These are phyloP conservation scores for Bolborhynchus lineola DNA, from an alignment of 2,113 vertebrate species.

Conservation along the genomic window DNA sequence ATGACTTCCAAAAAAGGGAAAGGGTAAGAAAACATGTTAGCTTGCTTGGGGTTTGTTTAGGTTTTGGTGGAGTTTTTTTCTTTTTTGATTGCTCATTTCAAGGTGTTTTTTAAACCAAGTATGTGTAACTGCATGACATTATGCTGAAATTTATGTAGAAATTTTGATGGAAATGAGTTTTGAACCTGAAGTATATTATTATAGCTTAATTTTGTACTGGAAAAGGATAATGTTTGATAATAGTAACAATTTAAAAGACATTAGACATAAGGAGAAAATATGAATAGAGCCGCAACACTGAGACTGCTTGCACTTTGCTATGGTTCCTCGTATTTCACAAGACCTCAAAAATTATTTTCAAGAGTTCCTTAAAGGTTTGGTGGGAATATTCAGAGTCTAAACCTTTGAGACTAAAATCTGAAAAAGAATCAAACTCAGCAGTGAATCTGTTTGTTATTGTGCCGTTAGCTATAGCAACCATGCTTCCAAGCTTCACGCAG, in stretches of 20 bases:
- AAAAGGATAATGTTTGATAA: neutral
- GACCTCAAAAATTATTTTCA: neutral
- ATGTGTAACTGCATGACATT: neutral
- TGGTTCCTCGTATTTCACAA: neutral
- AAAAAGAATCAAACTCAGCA: neutral
- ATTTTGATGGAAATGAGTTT: neutral
- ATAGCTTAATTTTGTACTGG: neutral
- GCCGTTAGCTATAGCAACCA: neutral
- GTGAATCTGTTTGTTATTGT: neutral
- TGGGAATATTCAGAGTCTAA: neutral
- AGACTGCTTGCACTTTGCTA: neutral
- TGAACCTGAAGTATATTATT: neutral
- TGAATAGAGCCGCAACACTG: neutral
- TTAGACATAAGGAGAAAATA: neutral
- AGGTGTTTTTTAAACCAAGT: neutral
- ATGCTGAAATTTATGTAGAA: neutral
- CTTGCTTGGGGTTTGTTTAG: neutral
- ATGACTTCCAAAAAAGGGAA: neutral
- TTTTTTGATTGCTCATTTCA: neutral
- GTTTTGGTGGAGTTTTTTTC: neutral
- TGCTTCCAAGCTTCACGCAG: neutral
- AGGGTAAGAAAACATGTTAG: neutral
- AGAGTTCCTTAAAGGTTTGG: neutral
- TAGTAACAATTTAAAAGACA: neutral
- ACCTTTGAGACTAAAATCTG: neutral